phyloP scores from a whole-genome alignment of 2,888 invertebrate genomes.

The Smittia sp. region DNA sequence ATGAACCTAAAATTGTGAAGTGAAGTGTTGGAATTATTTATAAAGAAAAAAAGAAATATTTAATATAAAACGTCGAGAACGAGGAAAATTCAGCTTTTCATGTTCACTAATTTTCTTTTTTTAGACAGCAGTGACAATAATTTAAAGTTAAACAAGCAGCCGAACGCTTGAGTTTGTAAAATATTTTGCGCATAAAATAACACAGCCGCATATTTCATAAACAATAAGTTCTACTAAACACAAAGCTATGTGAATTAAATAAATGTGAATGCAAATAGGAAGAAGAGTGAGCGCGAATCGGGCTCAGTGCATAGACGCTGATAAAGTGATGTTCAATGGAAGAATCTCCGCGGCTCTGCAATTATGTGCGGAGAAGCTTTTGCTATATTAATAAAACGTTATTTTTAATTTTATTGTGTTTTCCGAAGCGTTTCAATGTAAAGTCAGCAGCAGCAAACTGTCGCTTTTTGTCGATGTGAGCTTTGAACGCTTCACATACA shows the following conservation, averaged over 20 bases:
- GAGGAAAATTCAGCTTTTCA: conserved; percentile 17
- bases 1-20: conserved; percentile 19
- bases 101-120: conserved; percentile 18
- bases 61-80: conserved; percentile 6
- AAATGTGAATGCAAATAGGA: conserved; percentile 6
- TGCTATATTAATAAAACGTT: conserved; percentile 16
- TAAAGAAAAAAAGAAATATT: conserved; percentile 22
- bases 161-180: neutral
- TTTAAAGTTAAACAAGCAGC: neutral
- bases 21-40: conserved; percentile 4
- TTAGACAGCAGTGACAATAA: neutral
- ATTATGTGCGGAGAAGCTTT: conserved; percentile 27
- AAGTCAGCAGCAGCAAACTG: neutral
- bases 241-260: conserved; percentile 12
- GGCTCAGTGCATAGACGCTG: conserved; percentile 15
- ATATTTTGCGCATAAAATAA: neutral
- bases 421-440: conserved; percentile 23
- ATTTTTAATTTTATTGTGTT: conserved; percentile 24
- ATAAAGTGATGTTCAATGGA: conserved; percentile 6
- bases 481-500: conserved; percentile 28
- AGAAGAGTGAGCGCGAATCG: neutral
- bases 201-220: conserved; percentile 37
- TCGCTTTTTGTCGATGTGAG: conserved; percentile 18
- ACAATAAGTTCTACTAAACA: conserved; percentile 27
- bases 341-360: conserved; percentile 9